Conservation (phyloP, 53 echinoderm and acorn worm species). For the Actinopyga echinites region DNA sequence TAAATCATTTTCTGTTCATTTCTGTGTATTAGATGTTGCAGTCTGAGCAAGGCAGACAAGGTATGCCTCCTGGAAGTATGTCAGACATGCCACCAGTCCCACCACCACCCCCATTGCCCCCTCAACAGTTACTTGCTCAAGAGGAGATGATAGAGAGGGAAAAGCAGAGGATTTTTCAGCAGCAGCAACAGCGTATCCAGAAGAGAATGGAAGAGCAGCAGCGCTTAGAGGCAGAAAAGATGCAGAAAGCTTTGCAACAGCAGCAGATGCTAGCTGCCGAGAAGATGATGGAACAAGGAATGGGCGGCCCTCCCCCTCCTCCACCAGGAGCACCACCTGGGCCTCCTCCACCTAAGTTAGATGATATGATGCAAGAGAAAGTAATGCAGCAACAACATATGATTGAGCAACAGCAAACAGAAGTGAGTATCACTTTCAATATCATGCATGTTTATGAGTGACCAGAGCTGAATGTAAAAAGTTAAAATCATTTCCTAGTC, state of each 20-base stretch:
- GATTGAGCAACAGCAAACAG: conserved; percentile 23
- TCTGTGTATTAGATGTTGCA: conserved; percentile 27
- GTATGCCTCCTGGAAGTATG: neutral
- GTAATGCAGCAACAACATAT: conserved; percentile 78
- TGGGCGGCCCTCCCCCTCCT: conserved; percentile 8
- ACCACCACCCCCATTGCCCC: conserved; percentile 45
- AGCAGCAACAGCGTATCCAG: conserved; percentile 86
- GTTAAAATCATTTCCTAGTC: too few species aligned
- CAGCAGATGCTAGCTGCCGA: conserved; percentile 79
- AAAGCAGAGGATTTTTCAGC: conserved; percentile 85
- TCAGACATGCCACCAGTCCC: conserved; percentile 21
- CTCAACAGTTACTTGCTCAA: conserved; percentile 47
- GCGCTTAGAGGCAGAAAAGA: conserved; percentile 77
- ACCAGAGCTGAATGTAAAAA: too few species aligned
- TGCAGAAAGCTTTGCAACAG: conserved; percentile 79
- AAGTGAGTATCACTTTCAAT: neutral
- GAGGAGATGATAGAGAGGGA: conserved; percentile 93
- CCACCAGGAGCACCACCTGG: conserved; percentile 4
- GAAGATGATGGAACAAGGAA: conserved; percentile 34
- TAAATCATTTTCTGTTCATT: conserved; percentile 8
- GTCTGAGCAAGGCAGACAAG: conserved; percentile 2
- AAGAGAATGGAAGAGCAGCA: conserved; percentile 88
- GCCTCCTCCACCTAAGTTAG: conserved; percentile 45
- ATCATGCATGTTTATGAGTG: too few species aligned
- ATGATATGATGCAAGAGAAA: conserved; percentile 80